These are phyloP conservation scores for Phalacrocorax carbo DNA, from an alignment of 2,113 vertebrate genomes.

Conservation along the genomic window DNA sequence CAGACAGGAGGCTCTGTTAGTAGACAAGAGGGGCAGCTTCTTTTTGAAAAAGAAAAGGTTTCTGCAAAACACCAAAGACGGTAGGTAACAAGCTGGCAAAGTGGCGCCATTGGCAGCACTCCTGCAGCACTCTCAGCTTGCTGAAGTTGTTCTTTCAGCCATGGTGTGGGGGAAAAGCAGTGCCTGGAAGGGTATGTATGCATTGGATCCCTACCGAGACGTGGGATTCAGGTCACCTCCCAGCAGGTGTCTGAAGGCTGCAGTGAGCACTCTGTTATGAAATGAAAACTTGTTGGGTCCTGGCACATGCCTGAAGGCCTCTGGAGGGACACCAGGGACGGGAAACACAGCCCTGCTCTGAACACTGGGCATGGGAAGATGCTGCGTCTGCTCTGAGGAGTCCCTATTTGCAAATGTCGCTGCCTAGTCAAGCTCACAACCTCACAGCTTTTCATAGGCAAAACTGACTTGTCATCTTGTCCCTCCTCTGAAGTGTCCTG, in stretches of 20 bases:
- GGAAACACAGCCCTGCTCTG: not conserved
- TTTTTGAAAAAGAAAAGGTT: not conserved
- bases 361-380: accelerated
- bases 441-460: not conserved
- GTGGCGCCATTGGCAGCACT: accelerated
- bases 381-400: not conserved
- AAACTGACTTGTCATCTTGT: not conserved
- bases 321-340: not conserved
- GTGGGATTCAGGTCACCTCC: not conserved
- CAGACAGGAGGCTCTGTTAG: not conserved
- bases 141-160: not conserved
- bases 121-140: not conserved
- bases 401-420: not conserved
- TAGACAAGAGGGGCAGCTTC: not conserved
- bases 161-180: not conserved
- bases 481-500: not conserved
- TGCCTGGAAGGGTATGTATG: not conserved
- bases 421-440: not conserved
- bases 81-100: not conserved
- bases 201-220: not conserved
- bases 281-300: not conserved
- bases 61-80: not conserved
- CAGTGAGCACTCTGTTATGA: not conserved
- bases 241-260: not conserved
- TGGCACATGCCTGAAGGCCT: not conserved